Evolutionary conservation across 2,113 vertebrate genomes (phyloP).

Genomic region (Notiomystis cincta): DNA sequence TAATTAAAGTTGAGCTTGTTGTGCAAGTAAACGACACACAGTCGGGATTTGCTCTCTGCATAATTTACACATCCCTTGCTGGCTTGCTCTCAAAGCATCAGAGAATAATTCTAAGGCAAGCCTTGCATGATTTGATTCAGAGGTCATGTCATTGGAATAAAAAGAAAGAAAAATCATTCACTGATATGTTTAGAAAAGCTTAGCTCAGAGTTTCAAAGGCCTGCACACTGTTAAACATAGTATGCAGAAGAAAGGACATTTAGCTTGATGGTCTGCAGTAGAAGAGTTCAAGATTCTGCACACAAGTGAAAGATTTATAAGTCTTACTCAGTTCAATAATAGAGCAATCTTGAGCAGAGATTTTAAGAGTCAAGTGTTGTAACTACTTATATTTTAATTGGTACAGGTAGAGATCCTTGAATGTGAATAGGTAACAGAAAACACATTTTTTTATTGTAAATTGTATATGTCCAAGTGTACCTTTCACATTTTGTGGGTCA

Average conservation of each 20-base stretch:
- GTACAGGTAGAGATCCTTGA: background rate
- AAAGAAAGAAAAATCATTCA: background rate
- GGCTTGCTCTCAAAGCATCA: slow-evolving; percentile 40
- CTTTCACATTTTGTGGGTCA: background rate
- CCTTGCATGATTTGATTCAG: background rate
- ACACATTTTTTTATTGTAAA: background rate
- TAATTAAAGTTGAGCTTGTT: slow-evolving; percentile 71
- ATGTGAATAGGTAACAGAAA: background rate
- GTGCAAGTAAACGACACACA: slow-evolving; percentile 65
- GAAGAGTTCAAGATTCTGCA: background rate
- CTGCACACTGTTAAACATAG: background rate
- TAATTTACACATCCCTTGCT: slow-evolving; percentile 57
- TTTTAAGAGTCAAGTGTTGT: background rate
- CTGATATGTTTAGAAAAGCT: slow-evolving; percentile 1
- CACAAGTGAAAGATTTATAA: background rate
- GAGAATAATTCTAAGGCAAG: slow-evolving; percentile 1
- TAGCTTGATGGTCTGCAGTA: background rate
- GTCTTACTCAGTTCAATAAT: background rate
- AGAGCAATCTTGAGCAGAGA: background rate
- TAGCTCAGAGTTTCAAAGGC: slow-evolving; percentile 4
- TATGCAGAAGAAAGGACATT: background rate
- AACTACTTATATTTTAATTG: background rate
- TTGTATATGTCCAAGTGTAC: accelerated
- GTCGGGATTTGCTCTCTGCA: slow-evolving; percentile 58
- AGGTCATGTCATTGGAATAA: background rate